Evolutionary conservation across 2,113 vertebrate genomes (phyloP).

Genomic region (Rhinogobius similis): DNA sequence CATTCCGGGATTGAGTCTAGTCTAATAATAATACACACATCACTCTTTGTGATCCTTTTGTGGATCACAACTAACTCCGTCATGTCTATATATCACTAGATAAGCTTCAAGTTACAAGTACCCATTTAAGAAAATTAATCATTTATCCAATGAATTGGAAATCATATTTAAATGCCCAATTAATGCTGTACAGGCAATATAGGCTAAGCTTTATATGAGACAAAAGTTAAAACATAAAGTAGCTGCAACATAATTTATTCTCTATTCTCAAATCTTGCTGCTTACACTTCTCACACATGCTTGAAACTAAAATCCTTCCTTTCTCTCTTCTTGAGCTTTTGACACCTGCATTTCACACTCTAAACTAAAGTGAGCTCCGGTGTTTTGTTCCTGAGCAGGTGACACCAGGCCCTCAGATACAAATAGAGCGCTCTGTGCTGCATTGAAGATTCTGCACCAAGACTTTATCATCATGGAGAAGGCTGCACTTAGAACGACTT

Average conservation of each 20-base stretch:
- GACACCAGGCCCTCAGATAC: slow-evolving; percentile 19
- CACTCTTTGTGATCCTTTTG: too few relatives aligned
- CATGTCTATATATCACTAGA: too few relatives aligned
- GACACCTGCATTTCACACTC: slow-evolving; percentile 29
- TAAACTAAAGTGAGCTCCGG: slow-evolving; percentile 61
- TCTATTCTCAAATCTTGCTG: background rate
- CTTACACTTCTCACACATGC: background rate
- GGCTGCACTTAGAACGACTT: background rate
- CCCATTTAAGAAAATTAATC: too few relatives aligned
- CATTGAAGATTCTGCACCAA: background rate
- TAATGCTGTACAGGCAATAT: too few relatives aligned
- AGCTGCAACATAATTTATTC: too few relatives aligned
- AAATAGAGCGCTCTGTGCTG: slow-evolving; percentile 20
- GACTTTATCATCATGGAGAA: slow-evolving; percentile 2
- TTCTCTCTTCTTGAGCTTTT: slow-evolving; percentile 9
- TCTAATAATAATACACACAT: too few relatives aligned
- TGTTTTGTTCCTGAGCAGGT: slow-evolving; percentile 22
- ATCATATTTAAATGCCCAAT: too few relatives aligned
- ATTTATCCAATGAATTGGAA: too few relatives aligned
- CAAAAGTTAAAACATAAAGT: too few relatives aligned
- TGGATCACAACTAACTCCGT: too few relatives aligned
- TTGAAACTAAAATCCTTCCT: slow-evolving; percentile 16
- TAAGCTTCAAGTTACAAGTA: too few relatives aligned
- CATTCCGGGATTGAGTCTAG: background rate
- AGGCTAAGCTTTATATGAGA: too few relatives aligned